phyloP scores from a whole-genome alignment of 1,140 invertebrate genomes.

The Coptotermes formosanus region DNA sequence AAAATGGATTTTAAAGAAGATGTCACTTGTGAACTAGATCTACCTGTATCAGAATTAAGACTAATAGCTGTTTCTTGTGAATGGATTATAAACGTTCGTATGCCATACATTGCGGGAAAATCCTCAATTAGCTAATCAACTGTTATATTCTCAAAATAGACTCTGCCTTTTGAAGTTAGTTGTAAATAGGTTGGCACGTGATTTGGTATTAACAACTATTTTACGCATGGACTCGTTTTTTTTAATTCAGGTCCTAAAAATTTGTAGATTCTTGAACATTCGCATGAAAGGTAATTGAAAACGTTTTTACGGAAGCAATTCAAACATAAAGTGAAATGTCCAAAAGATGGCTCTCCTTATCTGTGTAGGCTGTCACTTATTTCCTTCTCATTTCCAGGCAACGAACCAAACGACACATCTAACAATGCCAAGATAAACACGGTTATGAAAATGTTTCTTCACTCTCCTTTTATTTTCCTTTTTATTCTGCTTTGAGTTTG shows the following conservation, averaged over 20 bases:
- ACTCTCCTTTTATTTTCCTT: slow-evolving; percentile 9
- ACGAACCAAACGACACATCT: neutral
- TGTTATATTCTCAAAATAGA: no score
- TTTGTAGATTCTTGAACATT: neutral
- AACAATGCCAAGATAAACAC: slow-evolving; percentile 16
- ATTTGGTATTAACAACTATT: neutral
- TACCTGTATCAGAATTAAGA: no score
- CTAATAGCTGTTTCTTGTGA: no score
- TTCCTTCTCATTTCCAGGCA: neutral
- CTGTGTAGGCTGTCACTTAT: neutral
- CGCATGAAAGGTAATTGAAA: neutral
- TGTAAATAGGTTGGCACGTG: no score
- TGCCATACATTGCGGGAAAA: no score
- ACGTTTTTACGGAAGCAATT: neutral
- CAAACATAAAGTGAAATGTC: neutral
- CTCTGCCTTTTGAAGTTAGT: no score
- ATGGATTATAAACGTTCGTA: no score
- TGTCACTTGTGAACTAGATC: no score
- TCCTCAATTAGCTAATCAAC: no score
- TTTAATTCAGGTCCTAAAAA: neutral
- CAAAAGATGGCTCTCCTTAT: neutral
- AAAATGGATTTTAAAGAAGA: no score
- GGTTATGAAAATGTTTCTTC: slow-evolving; percentile 16
- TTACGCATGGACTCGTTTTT: neutral
- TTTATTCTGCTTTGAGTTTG: neutral